phyloP scores from a whole-genome alignment of 1,140 invertebrate genomes.

The Sesamia nonagrioides region DNA sequence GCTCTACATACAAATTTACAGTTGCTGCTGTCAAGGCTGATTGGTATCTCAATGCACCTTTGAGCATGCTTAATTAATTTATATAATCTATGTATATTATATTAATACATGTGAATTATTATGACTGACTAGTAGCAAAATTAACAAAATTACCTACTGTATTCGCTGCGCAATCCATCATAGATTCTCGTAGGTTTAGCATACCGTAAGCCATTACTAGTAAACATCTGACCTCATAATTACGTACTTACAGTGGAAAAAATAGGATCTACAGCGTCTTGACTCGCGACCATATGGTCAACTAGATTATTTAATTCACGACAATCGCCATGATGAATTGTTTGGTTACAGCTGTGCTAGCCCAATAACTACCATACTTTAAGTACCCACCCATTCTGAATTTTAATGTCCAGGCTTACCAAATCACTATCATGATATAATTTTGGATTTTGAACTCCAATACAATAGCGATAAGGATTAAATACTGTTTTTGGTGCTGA shows the following conservation, averaged over 20 bases:
- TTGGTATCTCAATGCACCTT: neutral
- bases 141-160: neutral
- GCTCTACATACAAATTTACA: neutral
- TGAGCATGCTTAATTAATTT: neutral
- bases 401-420: constrained; percentile 57
- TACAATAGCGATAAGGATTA: constrained; percentile 48
- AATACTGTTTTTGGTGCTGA: constrained; percentile 30
- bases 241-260: constrained; percentile 24
- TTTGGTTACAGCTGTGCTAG: constrained; percentile 42
- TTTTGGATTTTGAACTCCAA: constrained; percentile 28
- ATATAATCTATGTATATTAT: neutral
- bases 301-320: constrained; percentile 31
- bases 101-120: neutral
- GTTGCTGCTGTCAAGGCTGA: neutral
- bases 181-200: constrained; percentile 13
- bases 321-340: constrained; percentile 35
- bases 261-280: constrained; percentile 24
- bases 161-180: neutral
- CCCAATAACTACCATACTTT: constrained; percentile 48
- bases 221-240: constrained; percentile 38
- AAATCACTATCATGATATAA: constrained; percentile 21
- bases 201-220: neutral
- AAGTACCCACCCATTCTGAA: constrained; percentile 57
- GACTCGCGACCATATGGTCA: constrained; percentile 23
- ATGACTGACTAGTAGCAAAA: neutral